A percentile compares a stretch with the other conserved stretches of the same genome.
Evolutionary conservation across 92 coral and sea anemone genomes (phyloP).

Genomic region (Nematostella vectensis): DNA sequence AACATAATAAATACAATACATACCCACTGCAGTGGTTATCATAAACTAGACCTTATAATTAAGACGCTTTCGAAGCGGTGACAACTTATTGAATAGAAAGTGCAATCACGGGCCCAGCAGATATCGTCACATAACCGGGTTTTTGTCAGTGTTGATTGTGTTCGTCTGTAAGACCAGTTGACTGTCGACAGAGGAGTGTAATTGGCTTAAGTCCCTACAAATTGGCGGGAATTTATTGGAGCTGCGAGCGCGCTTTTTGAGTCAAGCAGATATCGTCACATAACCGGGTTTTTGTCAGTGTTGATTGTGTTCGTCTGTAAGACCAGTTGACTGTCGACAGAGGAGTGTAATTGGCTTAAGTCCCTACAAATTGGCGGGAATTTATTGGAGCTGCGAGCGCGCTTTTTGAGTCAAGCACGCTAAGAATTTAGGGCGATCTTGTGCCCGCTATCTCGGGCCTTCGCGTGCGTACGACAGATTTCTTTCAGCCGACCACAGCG

Average conservation of each 20-base stretch:
- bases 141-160: conserved; percentile 61
- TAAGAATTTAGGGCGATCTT: no score
- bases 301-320: conserved; percentile 44
- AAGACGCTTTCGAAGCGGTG: conserved; percentile 54
- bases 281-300: conserved; percentile 57
- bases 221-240: no score
- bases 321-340: conserved; percentile 26
- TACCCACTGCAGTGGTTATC: conserved; percentile 69
- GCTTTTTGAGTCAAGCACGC: no score
- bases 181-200: conserved; percentile 26
- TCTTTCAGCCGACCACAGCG: conserved; percentile 31
- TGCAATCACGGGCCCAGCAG: conserved; percentile 53
- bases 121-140: conserved; percentile 48
- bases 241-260: no score
- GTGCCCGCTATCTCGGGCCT: no score
- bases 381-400: no score
- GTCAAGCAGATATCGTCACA: conserved; percentile 44
- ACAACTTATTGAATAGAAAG: conserved; percentile 73
- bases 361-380: no score
- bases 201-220: no score
- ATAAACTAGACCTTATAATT: conserved; percentile 37
- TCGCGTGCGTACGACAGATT: conserved; percentile 12
- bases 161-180: conserved; percentile 30
- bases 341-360: no score
- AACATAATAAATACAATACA: conserved; percentile 29